Evolutionary conservation across 2,888 invertebrate species (phyloP).

Genomic region (Dusona sp.): DNA sequence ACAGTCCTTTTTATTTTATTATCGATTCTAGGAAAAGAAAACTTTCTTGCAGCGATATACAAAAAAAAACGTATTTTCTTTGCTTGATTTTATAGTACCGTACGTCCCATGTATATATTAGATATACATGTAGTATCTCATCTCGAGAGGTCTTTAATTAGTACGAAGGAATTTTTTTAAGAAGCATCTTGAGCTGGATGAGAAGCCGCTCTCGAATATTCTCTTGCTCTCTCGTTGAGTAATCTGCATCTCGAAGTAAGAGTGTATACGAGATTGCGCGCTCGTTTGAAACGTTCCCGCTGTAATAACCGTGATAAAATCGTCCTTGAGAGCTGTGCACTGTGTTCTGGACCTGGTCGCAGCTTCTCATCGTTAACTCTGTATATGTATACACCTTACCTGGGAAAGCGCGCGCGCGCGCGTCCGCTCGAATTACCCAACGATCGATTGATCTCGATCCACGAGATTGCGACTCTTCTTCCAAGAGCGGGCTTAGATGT

Average conservation of each 20-base stretch:
- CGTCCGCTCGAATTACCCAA: slow-evolving; percentile 63
- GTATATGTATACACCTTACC: slow-evolving; percentile 21
- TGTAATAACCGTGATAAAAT: slow-evolving; percentile 70
- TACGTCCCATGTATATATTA: slow-evolving; percentile 29
- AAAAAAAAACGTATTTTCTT: slow-evolving; percentile 34
- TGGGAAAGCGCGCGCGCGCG: slow-evolving; percentile 41
- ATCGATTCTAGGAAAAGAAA: slow-evolving; percentile 51
- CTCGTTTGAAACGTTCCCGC: slow-evolving; percentile 61
- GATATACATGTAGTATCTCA: slow-evolving; percentile 33
- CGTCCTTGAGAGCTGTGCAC: slow-evolving; percentile 57
- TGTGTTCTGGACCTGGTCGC: slow-evolving; percentile 18
- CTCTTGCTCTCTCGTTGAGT: slow-evolving; percentile 58
- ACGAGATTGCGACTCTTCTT: slow-evolving; percentile 65
- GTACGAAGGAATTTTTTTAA: slow-evolving; percentile 57
- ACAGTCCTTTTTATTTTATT: slow-evolving; percentile 33
- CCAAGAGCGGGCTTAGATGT: slow-evolving; percentile 56
- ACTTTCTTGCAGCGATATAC: slow-evolving; percentile 45
- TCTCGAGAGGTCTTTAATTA: slow-evolving; percentile 64
- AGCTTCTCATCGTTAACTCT: slow-evolving; percentile 6
- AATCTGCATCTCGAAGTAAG: slow-evolving; percentile 65
- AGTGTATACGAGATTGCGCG: slow-evolving; percentile 59
- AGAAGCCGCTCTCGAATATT: slow-evolving; percentile 41
- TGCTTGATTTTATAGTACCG: slow-evolving; percentile 44
- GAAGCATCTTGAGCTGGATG: slow-evolving; percentile 44
- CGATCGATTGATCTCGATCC: slow-evolving; percentile 68